Percentiles rank a stretch among this genome's conserved stretches.
These are phyloP conservation scores for Calonectris borealis DNA, from an alignment of 2,113 vertebrate genomes.

Conservation along the genomic window DNA sequence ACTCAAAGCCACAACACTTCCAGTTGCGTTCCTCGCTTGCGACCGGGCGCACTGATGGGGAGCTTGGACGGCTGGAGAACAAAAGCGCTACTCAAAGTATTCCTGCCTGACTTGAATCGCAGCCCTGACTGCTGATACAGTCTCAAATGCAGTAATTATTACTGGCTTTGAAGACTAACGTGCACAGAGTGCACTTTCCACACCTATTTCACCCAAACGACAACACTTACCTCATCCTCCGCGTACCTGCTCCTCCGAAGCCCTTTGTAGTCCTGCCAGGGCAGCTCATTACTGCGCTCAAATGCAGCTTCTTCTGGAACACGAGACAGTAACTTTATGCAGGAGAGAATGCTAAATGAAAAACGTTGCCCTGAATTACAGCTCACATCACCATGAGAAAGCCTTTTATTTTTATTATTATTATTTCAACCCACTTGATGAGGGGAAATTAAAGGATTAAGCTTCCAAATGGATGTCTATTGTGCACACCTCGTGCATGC, in stretches of 20 bases:
- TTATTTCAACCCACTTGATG: conserved; percentile 43
- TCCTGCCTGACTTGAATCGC: conserved; percentile 7
- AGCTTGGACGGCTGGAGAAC: neutral
- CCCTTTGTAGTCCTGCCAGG: conserved; percentile 67
- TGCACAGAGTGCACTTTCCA: conserved; percentile 45
- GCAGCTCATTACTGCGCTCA: conserved; percentile 21
- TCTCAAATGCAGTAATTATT: conserved; percentile 45
- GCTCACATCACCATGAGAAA: conserved; percentile 67
- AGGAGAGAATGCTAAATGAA: neutral
- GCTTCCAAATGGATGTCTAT: conserved; percentile 38
- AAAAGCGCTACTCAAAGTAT: neutral
- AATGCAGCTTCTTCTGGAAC: conserved; percentile 1
- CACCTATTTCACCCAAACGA: conserved; percentile 58
- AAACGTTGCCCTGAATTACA: conserved; percentile 24
- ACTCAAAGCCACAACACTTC: neutral
- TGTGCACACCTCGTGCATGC: neutral
- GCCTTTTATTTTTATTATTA: conserved; percentile 19
- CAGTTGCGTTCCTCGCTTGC: neutral
- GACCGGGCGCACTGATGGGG: neutral
- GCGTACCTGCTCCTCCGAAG: neutral
- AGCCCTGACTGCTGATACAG: conserved; percentile 21
- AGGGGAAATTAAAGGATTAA: conserved; percentile 79
- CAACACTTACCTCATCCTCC: conserved; percentile 14
- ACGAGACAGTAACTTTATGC: conserved; percentile 15
- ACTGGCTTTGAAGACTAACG: conserved; percentile 53